Evolutionary conservation across 2,888 invertebrate genomes (phyloP), one percentile per base, ranked within the genome.

Genomic region (Tricholauxania praeusta): DNA sequence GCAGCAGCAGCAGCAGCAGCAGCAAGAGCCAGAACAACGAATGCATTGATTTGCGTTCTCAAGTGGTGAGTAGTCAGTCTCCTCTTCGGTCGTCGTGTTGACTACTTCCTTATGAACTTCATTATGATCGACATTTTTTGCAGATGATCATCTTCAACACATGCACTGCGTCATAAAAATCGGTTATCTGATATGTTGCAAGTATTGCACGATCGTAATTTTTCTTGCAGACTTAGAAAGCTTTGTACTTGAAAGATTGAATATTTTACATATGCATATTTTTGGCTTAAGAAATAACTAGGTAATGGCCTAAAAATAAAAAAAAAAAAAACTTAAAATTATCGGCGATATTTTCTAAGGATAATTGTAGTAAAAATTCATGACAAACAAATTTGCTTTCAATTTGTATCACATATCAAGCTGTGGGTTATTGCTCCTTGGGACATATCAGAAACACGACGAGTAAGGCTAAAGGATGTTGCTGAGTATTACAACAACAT

Each of bases 161-260:
- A 22, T 67, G 17, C 57, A 19, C 55, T 32, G 17, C 67, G 67
- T 55, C 67, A 55, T 55, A 55, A 57, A 48, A 55, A 67, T 55
- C 67, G 7, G 39, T 39, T 8, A 51, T 52, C 65, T 51, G 66
- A 72, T 72, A 60, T 52, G 66, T 51, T 60, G 39, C 57, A 28
- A 28, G 4, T 28, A 28, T 28, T 65, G 72, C 72, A 72, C 72
- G 72, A 72, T 65, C 60, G 62, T 52, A 48, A 62, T 57, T 71
- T 64, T 49, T 39, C 48, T 22, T 48, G 39, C 47, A 47, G 48
- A 17, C 17, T 59, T 59, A 15, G n/a, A 59, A 17, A n/a, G n/a
- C 10, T n/a, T 15, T 57, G 1, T 59, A 8, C 22, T 28, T 39
- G 8, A 39, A 10, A 2, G 8, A 39, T 7, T 39, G 7, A 39